Conservation (phyloP, 2,797 vertebrate genomes). For the Pseudocheirus occidentalis region DNA sequence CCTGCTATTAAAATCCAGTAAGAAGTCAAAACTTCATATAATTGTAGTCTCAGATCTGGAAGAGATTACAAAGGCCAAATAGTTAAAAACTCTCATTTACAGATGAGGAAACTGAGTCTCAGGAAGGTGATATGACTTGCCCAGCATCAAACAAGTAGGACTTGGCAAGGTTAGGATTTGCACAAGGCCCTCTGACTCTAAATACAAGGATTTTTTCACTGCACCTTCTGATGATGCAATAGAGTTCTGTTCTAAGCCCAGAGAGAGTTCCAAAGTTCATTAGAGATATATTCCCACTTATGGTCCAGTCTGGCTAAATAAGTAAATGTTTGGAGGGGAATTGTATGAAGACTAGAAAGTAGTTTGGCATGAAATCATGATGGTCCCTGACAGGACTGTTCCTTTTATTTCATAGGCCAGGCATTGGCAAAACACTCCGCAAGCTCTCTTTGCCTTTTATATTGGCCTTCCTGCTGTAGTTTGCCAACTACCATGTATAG, state of each 20-base stretch:
- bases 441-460: neutral
- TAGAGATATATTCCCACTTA: neutral
- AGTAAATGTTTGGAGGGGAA: neutral
- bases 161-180: neutral
- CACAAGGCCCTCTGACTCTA: neutral
- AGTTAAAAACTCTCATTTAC: neutral
- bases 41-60: neutral
- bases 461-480: neutral
- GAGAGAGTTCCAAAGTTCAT: neutral
- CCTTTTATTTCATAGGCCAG: neutral
- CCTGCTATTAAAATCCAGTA: neutral
- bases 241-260: neutral
- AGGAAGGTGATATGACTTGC: neutral
- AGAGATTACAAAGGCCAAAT: neutral
- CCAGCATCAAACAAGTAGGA: neutral
- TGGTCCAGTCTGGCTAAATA: neutral
- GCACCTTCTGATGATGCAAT: neutral
- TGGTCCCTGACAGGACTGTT: neutral
- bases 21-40: neutral
- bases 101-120: neutral
- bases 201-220: neutral
- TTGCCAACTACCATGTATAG: neutral
- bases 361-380: neutral
- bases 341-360: neutral
- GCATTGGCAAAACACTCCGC: neutral